Base-by-base conservation (phyloP, 2,797 vertebrate species). In the Nasua narica region DNA sequence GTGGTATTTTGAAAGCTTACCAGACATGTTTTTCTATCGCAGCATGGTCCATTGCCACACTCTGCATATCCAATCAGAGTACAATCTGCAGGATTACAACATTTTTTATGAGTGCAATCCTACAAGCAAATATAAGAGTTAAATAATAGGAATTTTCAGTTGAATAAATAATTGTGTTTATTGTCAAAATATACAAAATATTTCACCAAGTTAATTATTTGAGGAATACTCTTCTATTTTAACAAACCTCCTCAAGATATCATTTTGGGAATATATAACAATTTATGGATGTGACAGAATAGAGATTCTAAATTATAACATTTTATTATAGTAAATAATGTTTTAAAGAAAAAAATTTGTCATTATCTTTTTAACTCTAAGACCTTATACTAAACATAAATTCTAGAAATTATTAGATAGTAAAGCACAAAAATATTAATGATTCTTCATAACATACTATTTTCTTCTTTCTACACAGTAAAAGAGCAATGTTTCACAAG, bases 41-140 rank as follows among this genome's bases (percentile, higher is more conserved):
- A 98, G 81, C 97, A 98, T 14, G 5, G 0, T 23, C 97, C 97
- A 15, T 5, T 29, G 10, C 97, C 97, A 70, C 97, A 97, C 0
- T 56, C 3, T 2, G 95, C 19, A 3, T 0, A 0, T 1, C 1
- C 2, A 56, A 52, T 54, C 52, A 98, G 92, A 23, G 0, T 18
- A 48, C 97, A 98, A 0, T 0, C 9, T 0, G 0, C 0, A 92
- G 93, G 0, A 4, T 96, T 1, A 58, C 97, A 98, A 88, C 97
- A 98, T 18, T 74, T 76, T 76, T 32, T 76, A 48, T 76, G 72
- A 76, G 7, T 0, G 10, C 97, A 98, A 0, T 0, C 0, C 97
- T 98, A 90, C 58, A 90, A 86, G 46, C 9, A 82, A 9, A 67
- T 2, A 92, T 35, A 85, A 14, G 72, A 62, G 9, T 74, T 83